Base-by-base conservation (phyloP, 2,797 vertebrate genomes). In the Darevskia mixta region DNA sequence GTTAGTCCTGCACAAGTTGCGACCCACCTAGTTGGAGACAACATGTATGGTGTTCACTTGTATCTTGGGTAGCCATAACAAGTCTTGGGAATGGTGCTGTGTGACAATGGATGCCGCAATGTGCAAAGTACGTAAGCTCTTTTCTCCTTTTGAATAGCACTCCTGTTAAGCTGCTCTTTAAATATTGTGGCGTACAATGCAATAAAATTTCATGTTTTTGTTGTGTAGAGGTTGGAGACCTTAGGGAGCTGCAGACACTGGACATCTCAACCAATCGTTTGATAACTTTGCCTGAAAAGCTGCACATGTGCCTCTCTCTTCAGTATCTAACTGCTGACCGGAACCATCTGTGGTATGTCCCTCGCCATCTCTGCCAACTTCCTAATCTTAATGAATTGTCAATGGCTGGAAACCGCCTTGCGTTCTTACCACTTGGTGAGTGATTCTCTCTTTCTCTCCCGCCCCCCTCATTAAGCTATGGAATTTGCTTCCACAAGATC, bases 331-430 rank as follows among this genome's bases (percentile, higher is more conserved):
- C 98, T 1, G 98, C 97, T 1, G 99, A 99, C 96, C 97, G 98
- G 90, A 99, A 99, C 96, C 96, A 94, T 84, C 97, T 99, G 75
- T 97, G 97, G 94, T 97, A 96, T 25, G 89, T 99, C 84, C 99
- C 99, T 1, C 98, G 98, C 9, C 99, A 99, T 89, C 97, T 99
- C 87, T 99, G 99, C 96, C 98, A 98, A 91, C 98, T 99, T 64
- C 98, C 97, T 58, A 98, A 98, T 95, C 98, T 99, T 96, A 99
- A 98, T 18, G 98, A 99, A 97, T 98, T 99, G 92, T 99, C 98
- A 92, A 98, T 99, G 98, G 98, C 99, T 5, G 98, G 98, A 67
- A 99, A 99, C 97, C 96, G 97, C 81, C 98, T 99, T 71, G 97
- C 96, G 0, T 98, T 98, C 94, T 95, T 99, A 88, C 99, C 99